phyloP scores from a whole-genome alignment of 1,140 invertebrate species.

The Agrypnia vestita region DNA sequence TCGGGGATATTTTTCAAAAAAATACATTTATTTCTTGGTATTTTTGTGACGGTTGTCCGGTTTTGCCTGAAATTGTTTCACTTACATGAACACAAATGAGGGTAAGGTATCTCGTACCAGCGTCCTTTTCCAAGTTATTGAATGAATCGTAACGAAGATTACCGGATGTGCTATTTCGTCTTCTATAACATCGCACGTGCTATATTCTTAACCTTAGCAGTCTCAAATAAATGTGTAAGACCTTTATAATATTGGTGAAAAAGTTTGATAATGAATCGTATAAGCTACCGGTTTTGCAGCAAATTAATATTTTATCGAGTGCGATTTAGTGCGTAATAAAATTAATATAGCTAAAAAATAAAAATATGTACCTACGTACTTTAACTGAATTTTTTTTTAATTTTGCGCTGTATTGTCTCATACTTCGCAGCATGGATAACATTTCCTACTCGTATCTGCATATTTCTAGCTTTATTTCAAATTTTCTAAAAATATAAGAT shows the following conservation, averaged over 20 bases:
- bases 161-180: conserved; percentile 45
- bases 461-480: no score
- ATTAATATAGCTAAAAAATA: neutral
- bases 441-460: no score
- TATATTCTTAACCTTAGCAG: neutral
- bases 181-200: conserved; percentile 2
- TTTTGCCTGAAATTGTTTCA: neutral
- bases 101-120: neutral
- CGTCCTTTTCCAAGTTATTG: conserved; percentile 32
- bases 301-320: conserved; percentile 16
- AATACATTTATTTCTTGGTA: neutral
- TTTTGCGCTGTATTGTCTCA: no score
- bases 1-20: neutral
- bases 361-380: neutral
- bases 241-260: no score
- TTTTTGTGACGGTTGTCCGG: neutral
- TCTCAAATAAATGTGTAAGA: neutral
- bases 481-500: no score
- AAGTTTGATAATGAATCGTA: neutral
- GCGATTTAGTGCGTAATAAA: neutral
- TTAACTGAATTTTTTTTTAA: no score
- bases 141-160: conserved; percentile 52
- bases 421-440: no score
- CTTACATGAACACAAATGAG: conserved; percentile 6
- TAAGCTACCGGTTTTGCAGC: neutral